These are phyloP conservation scores for Sigmodon hispidus DNA, from an alignment of 2,113 vertebrate genomes.

Conservation along the genomic window DNA sequence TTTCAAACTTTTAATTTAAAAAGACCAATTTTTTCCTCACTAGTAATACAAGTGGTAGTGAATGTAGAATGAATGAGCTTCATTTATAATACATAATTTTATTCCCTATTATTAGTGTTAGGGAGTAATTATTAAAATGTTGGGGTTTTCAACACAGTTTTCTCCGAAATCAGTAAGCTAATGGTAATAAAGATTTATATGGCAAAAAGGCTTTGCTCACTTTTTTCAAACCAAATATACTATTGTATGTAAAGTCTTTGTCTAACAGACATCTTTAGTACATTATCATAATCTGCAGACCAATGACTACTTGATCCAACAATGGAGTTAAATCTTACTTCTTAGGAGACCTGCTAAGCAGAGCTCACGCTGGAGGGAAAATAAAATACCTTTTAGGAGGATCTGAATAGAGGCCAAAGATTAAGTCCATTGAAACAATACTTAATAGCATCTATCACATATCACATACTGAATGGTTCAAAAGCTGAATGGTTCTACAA, in stretches of 20 bases:
- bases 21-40: background rate
- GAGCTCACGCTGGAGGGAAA: conserved; percentile 34
- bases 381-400: background rate
- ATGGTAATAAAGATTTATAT: background rate
- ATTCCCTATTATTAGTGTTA: conserved; percentile 1
- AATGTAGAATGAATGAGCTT: conserved; percentile 8
- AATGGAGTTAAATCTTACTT: background rate
- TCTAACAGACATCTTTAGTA: background rate
- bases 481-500: conserved; percentile 13
- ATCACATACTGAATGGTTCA: background rate
- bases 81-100: conserved; percentile 32
- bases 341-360: background rate
- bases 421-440: conserved; percentile 4
- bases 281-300: background rate
- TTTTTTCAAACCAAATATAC: background rate
- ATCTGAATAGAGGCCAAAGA: conserved; percentile 27
- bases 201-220: background rate
- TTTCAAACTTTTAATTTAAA: background rate
- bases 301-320: background rate
- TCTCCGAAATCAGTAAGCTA: conserved; percentile 31
- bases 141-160: background rate
- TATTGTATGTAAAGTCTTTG: background rate
- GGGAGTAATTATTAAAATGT: conserved; percentile 22
- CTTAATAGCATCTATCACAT: background rate
- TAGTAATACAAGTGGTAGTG: background rate